phyloP scores from a whole-genome alignment of 1,140 invertebrate genomes.

The Berghia stephanieae region DNA sequence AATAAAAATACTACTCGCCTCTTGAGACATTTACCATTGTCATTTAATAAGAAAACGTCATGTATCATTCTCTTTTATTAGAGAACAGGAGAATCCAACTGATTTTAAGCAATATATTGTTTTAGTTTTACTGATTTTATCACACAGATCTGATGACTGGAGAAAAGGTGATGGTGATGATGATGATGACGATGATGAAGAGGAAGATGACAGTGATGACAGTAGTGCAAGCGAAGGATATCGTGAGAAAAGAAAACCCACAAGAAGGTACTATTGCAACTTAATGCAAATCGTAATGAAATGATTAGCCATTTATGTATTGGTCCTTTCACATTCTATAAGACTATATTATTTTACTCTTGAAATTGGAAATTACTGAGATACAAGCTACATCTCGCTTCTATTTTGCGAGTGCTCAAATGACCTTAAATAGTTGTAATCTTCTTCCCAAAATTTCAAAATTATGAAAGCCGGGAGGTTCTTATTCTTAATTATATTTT shows the following conservation, averaged over 20 bases:
- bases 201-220: slow-evolving; percentile 24
- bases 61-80: too few species aligned
- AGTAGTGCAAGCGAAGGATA: slow-evolving; percentile 22
- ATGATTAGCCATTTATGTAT: background rate
- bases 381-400: background rate
- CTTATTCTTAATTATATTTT: background rate
- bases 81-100: too few species aligned
- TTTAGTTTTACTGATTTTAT: background rate
- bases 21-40: background rate
- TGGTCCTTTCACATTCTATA: background rate
- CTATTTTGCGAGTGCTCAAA: background rate
- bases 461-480: background rate
- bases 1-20: too few species aligned
- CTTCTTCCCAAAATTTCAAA: too few species aligned
- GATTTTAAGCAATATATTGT: background rate
- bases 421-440: too few species aligned
- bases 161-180: slow-evolving; percentile 24
- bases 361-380: background rate
- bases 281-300: background rate
- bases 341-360: background rate
- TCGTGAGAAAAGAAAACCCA: slow-evolving; percentile 6
- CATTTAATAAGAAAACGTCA: background rate
- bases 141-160: slow-evolving; percentile 36
- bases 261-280: background rate
- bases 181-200: slow-evolving; percentile 34